These are phyloP conservation scores for Epirrhoe alternata DNA, from an alignment of 2,888 invertebrate species.

Conservation along the genomic window DNA sequence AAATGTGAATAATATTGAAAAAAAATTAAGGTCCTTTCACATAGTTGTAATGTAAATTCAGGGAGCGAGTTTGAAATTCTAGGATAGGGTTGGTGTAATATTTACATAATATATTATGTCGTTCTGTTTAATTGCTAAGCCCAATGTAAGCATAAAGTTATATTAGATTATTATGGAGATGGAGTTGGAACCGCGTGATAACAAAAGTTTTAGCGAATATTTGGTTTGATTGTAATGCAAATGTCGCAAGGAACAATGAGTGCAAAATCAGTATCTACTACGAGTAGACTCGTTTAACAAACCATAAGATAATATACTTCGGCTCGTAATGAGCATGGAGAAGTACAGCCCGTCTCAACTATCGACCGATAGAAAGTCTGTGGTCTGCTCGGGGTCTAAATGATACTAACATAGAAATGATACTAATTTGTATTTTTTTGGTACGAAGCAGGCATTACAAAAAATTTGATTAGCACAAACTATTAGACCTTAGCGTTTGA, in stretches of 20 bases:
- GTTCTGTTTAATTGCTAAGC: constrained; percentile 15
- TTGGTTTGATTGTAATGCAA: constrained; percentile 19
- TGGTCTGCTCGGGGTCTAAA: too few relatives aligned
- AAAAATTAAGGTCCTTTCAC: not conserved
- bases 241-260: constrained; percentile 10
- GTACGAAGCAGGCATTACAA: too few relatives aligned
- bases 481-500: too few relatives aligned
- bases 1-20: too few relatives aligned
- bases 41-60: constrained; percentile 3
- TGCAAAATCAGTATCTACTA: not conserved
- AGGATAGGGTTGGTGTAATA: constrained; percentile 11
- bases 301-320: too few relatives aligned
- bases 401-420: too few relatives aligned
- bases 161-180: constrained; percentile 29
- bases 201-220: constrained; percentile 24
- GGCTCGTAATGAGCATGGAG: too few relatives aligned
- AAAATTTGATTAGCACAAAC: too few relatives aligned
- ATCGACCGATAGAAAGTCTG: too few relatives aligned
- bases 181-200: constrained; percentile 17
- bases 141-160: constrained; percentile 24
- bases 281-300: too few relatives aligned
- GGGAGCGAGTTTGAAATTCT: constrained; percentile 2
- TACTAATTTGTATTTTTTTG: too few relatives aligned
- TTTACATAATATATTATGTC: constrained; percentile 13
- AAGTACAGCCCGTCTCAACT: too few relatives aligned